These are phyloP conservation scores for Actinemys pallida DNA, from an alignment of 2,113 vertebrate species.

Conservation along the genomic window DNA sequence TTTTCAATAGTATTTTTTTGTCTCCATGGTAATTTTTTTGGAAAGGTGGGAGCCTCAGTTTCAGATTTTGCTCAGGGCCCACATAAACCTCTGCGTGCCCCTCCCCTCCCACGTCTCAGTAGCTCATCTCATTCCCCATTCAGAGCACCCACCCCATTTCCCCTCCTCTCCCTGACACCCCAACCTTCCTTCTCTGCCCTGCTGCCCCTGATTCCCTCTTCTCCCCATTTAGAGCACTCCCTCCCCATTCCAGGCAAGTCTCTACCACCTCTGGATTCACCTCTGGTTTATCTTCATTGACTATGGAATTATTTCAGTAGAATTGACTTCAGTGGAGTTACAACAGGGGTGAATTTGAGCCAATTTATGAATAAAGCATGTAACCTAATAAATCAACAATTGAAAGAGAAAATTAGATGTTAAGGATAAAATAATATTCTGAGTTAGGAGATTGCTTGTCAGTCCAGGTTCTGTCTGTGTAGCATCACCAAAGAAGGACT, in stretches of 20 bases:
- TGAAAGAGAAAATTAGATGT: not conserved
- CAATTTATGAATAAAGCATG: not conserved
- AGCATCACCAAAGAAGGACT: not conserved
- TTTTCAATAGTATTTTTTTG: not conserved
- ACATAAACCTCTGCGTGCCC: not conserved
- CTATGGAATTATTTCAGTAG: not conserved
- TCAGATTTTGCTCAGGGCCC: not conserved
- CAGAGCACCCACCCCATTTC: not conserved
- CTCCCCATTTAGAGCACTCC: not conserved
- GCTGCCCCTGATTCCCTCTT: rapidly evolving
- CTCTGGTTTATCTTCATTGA: not conserved
- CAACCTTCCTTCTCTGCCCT: not conserved
- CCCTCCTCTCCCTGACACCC: not conserved
- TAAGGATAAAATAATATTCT: not conserved
- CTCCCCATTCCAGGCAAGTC: not conserved
- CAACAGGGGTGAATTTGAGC: not conserved
- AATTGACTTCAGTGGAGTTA: not conserved
- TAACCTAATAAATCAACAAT: not conserved
- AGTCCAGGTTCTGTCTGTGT: not conserved
- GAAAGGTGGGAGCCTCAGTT: not conserved
- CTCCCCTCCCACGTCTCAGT: not conserved
- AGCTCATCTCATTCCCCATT: not conserved
- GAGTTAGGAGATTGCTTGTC: not conserved
- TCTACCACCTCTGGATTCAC: not conserved
- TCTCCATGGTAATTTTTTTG: not conserved